Conservation (phyloP, 2,888 invertebrate species). For the Trichogramma dendrolimi region DNA sequence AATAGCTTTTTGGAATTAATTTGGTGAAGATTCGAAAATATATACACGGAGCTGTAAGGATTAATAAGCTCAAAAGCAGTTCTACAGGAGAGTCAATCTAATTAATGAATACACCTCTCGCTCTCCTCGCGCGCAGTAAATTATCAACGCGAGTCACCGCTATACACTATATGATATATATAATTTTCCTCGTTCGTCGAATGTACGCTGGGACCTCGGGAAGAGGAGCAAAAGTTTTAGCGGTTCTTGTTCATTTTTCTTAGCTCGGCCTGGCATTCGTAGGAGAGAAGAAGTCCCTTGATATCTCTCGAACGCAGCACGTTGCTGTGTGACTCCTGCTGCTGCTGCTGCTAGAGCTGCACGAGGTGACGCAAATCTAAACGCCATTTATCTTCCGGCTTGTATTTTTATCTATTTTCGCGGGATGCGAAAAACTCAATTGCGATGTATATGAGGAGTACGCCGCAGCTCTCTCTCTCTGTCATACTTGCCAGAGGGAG, state of each 20-base stretch:
- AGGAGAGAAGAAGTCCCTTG: background rate
- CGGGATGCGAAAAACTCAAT: too few relatives aligned
- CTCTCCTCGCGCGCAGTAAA: conserved; percentile 1
- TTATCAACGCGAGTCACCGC: conserved; percentile 9
- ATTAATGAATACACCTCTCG: conserved; percentile 2
- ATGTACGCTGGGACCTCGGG: background rate
- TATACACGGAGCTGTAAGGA: too few relatives aligned
- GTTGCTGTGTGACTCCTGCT: too few relatives aligned
- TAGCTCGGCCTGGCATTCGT: background rate
- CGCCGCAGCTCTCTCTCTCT: too few relatives aligned
- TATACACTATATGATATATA: too few relatives aligned
- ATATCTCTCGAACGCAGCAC: conserved; percentile 11
- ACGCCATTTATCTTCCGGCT: conserved; percentile 26
- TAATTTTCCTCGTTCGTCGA: too few relatives aligned
- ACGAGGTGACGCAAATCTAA: conserved; percentile 22
- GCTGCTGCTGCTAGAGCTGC: background rate
- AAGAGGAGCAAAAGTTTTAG: conserved; percentile 7
- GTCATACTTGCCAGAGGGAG: too few relatives aligned
- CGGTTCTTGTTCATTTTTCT: conserved; percentile 20
- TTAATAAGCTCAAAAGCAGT: too few relatives aligned
- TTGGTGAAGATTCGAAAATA: too few relatives aligned
- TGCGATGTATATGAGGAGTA: too few relatives aligned
- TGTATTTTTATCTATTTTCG: conserved; percentile 15
- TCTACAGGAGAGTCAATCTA: conserved; percentile 6
- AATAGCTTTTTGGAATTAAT: too few relatives aligned